Base-by-base conservation (phyloP, 92 coral and sea anemone genomes). In the Siderastrea radians region DNA sequence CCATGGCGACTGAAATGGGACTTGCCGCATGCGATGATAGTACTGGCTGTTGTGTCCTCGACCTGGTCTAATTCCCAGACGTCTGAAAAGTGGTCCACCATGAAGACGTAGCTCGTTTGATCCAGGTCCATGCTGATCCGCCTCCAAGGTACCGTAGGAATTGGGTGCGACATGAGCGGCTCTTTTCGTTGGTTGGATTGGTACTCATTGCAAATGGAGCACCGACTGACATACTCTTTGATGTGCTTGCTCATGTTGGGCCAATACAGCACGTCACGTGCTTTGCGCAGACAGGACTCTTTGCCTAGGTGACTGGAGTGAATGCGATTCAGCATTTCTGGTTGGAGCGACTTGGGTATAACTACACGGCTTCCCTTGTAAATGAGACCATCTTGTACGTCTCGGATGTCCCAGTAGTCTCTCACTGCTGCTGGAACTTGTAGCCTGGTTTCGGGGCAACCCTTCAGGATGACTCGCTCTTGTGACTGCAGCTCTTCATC, bases 101-200 rank as follows among this genome's bases (percentile, higher is more conserved):
- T 81, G 53, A 81, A n/a, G 53, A 81, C 68, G 58, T 17, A 81
- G 72, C 68, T 60, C 48, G 10, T 81, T 48, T 61, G 43, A 43
- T 77, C 77, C 50, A 79, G 74, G 50, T 79, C 84, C 14, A 26
- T 49, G 15, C 57, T 49, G 58, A 79, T 26, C 58, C 26, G 48
- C 10, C 60, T 64, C 84, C 76, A 71, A 43, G 77, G 84, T 52
- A 68, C 77, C 49, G 49, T 77, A 2, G 84, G 84, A 16, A 86
- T 75, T 70, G 78, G 69, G 68, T 83, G 84, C 6, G 90, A 77
- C 75, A 68, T 86, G 78, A 86, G 60, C 47, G 90, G 78, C 49
- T 68, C 84, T 55, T 86, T 86, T 62, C 74, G 49, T 66, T 66
- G 77, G 49, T 64, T 15, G 5, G 19, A 72, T 79, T 46, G 72